Percentiles rank a stretch among this genome's conserved stretches.
phyloP scores from a whole-genome alignment of 2,888 invertebrate genomes.

The Agrilus mali region DNA sequence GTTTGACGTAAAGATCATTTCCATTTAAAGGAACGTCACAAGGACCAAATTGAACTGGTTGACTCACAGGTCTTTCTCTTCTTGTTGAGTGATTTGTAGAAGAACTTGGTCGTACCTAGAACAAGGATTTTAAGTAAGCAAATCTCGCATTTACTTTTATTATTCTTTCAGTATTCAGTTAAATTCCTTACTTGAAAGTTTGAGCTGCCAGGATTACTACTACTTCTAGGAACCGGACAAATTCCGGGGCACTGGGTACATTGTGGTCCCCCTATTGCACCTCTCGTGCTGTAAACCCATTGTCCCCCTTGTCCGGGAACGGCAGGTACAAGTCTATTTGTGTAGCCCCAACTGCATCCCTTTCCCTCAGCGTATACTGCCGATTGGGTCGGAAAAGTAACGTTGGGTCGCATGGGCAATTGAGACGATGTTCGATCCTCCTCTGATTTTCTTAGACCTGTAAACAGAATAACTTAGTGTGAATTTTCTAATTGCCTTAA shows the following conservation, averaged over 20 bases:
- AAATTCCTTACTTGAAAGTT: neutral
- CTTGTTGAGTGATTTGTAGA: conserved; percentile 15
- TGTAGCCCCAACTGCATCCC: conserved; percentile 37
- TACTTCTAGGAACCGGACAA: conserved; percentile 33
- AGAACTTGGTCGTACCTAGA: conserved; percentile 7
- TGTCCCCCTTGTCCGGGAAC: conserved; percentile 25
- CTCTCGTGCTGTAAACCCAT: conserved; percentile 26
- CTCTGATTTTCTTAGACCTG: conserved; percentile 31
- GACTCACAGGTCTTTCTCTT: conserved; percentile 34
- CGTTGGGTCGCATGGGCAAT: conserved; percentile 20
- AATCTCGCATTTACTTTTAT: too few species aligned
- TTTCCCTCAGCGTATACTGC: conserved; percentile 39
- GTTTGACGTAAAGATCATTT: conserved; percentile 25
- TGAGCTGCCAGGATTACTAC: conserved; percentile 28
- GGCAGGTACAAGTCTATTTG: conserved; percentile 31
- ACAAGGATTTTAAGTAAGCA: neutral
- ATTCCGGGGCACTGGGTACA: conserved; percentile 33
- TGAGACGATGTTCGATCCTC: conserved; percentile 23
- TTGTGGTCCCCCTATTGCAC: conserved; percentile 26
- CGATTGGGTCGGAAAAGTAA: conserved; percentile 30
- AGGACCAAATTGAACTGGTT: conserved; percentile 30
- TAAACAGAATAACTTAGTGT: conserved; percentile 3
- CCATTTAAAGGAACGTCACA: conserved; percentile 24
- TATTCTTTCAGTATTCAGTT: too few species aligned
- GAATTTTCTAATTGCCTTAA: too few species aligned